Base-by-base conservation (phyloP, 2,797 vertebrate genomes). In the Brachyrhaphis roseni region DNA sequence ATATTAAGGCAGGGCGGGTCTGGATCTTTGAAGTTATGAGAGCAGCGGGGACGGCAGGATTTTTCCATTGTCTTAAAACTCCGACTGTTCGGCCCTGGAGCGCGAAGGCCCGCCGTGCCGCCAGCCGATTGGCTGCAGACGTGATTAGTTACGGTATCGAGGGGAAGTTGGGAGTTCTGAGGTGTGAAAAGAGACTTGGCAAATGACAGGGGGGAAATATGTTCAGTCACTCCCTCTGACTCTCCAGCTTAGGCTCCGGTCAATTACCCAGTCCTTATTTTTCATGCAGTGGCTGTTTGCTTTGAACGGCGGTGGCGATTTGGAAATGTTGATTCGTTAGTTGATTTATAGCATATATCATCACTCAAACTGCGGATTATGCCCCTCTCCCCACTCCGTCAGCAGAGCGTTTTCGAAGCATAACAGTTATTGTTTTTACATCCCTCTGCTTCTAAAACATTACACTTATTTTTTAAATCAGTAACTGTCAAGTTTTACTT, bases 31-130 rank as follows among this genome's bases (percentile, higher is more conserved):
- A 94, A 89, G 85, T 88, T 74, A 34, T 43, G 84, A 59, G 74
- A 46, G 77, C 20, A 73, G 57, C 90, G 87, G 82, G 87, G 78
- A 77, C 53, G 1, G 74, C 75, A 70, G 75, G 78, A 76, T 85
- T 88, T 91, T 93, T 89, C 91, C 89, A 91, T 94, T 93, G 94
- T 94, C 91, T 91, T 91, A 72, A 90, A 93, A 92, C 86, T 78
- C 83, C 78, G 84, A 86, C 84, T 84, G 89, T 81, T 91, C 91
- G 89, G 71, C 83, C 80, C 77, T 87, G 74, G 72, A 85, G 86
- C 87, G 89, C 64, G 78, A 74, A 89, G 82, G 71, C 80, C 75
- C 16, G 20, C 87, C 80, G 81, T 46, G 86, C 79, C 79, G 86
- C 88, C 88, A 47, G 78, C 79, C 84, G 89, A 93, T 88, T 87